phyloP scores from a whole-genome alignment of 2,888 invertebrate species.

The Lamproptera curius region DNA sequence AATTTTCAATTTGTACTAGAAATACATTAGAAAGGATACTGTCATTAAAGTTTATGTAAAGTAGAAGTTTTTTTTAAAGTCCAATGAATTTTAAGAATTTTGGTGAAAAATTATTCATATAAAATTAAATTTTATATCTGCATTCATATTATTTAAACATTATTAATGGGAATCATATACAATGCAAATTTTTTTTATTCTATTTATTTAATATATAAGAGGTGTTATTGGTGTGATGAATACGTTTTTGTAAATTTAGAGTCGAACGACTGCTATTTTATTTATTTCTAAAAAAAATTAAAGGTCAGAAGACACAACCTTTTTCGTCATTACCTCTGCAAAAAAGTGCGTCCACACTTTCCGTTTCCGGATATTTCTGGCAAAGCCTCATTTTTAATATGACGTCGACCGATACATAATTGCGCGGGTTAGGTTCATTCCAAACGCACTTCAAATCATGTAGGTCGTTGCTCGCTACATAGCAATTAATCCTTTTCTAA shows the following conservation, averaged over 20 bases:
- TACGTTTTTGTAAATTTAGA: background rate
- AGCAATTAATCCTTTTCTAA: slow-evolving; percentile 20
- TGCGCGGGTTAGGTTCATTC: slow-evolving; percentile 10
- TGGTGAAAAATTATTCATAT: too few species aligned
- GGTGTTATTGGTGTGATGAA: background rate
- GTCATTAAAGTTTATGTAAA: too few species aligned
- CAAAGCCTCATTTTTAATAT: background rate
- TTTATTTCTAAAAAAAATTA: background rate
- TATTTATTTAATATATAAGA: background rate
- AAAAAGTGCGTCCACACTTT: background rate
- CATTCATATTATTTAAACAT: too few species aligned
- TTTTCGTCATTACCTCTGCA: background rate
- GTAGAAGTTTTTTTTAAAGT: too few species aligned
- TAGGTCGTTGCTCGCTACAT: slow-evolving; percentile 18
- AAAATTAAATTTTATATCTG: too few species aligned
- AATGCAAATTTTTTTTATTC: too few species aligned
- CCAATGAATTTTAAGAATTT: too few species aligned
- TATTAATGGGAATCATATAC: too few species aligned
- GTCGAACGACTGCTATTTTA: background rate
- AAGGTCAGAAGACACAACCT: background rate
- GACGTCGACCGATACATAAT: slow-evolving; percentile 3
- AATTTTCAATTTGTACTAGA: too few species aligned
- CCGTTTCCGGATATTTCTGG: background rate
- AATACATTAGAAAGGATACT: too few species aligned
- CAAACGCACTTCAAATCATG: slow-evolving; percentile 18